Evolutionary conservation across 2,113 vertebrate species (phyloP), one percentile per base, ranked within the genome.

Genomic region (Alces alces): DNA sequence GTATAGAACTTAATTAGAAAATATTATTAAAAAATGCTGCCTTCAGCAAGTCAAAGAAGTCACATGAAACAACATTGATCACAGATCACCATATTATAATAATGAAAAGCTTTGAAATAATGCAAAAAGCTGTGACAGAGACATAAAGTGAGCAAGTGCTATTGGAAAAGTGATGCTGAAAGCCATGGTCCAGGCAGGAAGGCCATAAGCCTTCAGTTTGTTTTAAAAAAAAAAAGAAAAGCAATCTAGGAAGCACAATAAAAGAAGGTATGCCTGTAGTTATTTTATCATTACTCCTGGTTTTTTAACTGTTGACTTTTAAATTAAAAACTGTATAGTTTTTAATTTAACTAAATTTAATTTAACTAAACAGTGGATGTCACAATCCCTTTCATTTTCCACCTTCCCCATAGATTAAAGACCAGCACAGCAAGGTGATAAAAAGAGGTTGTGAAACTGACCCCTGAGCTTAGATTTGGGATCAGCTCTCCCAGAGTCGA

Each of bases 381-480:
- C 52, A 93, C 64, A 76, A 70, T 50, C 57, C 9, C 2, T 7
- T 83, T 73, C 39, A 82, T 70, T 80, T 23, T 93, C 60, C 39
- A 52, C 11, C 47, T 90, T 30, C 17, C 13, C 36, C 57, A 45
- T 1, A 90, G 88, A 94, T 88, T 92, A 96, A 91, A 61, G 95
- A 96, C 47, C 78, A 61, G 47, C 33, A 91, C 39, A 17, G 47
- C 55, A 91, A 96, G 70, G 79, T 57, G 82, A 97, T 86, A 89
- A 88, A 93, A 85, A 61, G 73, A 54, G 21, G n/a, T 97, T 96
- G 93, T 93, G 78, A 97, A 97, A 97, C 57, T 78, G 61, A 39
- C 47, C 54, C 14, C 78, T 45, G 76, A 10, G 27, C 86, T 91
- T 95, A 33, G 66, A 93, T 89, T 86, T 33, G 25, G n/a, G 23